Percentiles rank a stretch among this genome's conserved stretches.
Evolutionary conservation across 2,888 invertebrate genomes (phyloP).

Genomic region (Caenorhabditis sp.): DNA sequence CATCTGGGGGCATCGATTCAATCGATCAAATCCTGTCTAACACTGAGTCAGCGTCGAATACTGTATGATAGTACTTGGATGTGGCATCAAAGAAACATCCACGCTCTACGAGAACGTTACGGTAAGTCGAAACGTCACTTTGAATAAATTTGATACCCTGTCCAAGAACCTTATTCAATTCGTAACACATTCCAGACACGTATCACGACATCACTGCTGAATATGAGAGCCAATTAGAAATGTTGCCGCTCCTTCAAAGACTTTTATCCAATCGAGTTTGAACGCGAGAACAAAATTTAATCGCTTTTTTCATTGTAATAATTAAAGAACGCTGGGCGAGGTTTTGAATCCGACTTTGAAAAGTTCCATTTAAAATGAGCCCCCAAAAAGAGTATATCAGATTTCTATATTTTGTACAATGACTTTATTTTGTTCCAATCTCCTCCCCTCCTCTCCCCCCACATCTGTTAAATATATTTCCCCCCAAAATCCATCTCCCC

Average conservation of each 20-base stretch:
- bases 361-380: no score
- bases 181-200: neutral
- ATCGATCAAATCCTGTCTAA: conserved; percentile 2
- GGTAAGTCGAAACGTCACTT: neutral
- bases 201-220: conserved; percentile 9
- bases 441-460: neutral
- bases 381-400: neutral
- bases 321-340: neutral
- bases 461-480: neutral
- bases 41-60: neutral
- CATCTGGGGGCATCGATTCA: conserved; percentile 11
- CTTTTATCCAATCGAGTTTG: neutral
- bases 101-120: conserved; percentile 10
- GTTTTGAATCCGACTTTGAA: no score
- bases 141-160: no score
- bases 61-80: conserved; percentile 20
- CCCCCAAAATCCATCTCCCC: neutral
- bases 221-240: conserved; percentile 20
- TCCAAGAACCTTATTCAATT: neutral
- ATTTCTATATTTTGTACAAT: neutral
- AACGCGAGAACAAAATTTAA: neutral
- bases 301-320: neutral
- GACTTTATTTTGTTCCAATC: neutral
- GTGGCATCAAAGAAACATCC: conserved; percentile 25
- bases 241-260: neutral